phyloP scores from a whole-genome alignment of 2,113 vertebrate species.

The Daphoenositta chrysoptera region DNA sequence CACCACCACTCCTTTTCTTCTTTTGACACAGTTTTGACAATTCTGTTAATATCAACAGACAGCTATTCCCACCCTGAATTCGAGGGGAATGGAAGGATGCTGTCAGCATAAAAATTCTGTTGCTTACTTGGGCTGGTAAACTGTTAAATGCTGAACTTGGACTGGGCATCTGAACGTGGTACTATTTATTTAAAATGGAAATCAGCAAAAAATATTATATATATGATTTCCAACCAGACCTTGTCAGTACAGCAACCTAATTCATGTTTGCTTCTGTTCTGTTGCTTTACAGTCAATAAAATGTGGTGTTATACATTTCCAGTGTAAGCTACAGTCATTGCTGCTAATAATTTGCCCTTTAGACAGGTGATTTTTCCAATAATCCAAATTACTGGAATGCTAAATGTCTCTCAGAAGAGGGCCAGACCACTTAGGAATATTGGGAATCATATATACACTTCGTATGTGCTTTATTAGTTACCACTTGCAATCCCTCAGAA shows the following conservation, averaged over 20 bases:
- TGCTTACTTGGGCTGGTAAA: background rate
- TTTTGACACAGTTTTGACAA: background rate
- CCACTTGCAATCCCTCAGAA: background rate
- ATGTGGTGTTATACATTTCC: background rate
- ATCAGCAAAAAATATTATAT: background rate
- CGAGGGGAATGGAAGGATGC: background rate
- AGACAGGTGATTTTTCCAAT: background rate
- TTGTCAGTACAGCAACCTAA: background rate
- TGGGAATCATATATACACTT: background rate
- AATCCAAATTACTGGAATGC: background rate
- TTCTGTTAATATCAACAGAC: background rate
- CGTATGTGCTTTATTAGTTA: background rate
- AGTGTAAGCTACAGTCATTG: background rate
- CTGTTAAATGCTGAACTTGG: background rate
- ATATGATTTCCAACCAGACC: background rate
- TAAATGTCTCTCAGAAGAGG: background rate
- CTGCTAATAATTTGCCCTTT: background rate
- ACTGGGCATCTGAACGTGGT: background rate
- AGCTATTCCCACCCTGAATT: background rate
- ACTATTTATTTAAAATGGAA: background rate
- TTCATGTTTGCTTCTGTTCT: background rate
- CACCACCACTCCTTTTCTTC: background rate
- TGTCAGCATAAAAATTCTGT: background rate
- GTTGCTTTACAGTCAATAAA: background rate
- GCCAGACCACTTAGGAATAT: background rate